Evolutionary conservation across 2,113 vertebrate species (phyloP), one percentile per base, ranked within the genome.

Genomic region (Ibidorhyncha struthersii): DNA sequence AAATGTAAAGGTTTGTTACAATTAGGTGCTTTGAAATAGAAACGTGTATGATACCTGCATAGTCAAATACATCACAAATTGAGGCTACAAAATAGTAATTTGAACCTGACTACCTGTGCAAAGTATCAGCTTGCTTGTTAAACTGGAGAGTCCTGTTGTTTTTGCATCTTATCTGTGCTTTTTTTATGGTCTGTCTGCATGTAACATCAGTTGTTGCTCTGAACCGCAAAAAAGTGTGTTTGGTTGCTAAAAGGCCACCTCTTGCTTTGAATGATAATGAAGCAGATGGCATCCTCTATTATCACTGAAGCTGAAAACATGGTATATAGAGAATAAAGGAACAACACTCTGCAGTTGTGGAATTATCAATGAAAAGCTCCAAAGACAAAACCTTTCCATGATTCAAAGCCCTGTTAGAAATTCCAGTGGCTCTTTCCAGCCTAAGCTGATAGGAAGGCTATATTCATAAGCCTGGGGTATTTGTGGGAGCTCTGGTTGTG

Each of bases 211-310:
- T 29, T 83, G 20, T 84, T 74, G 6, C 14, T 67, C 41, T 59
- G 61, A 94, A 62, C n/a, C 25, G 36, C 34, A 36, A 15, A 59
- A 8, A 78, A 52, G 23, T 21, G 18, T 50, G 10, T 81, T 93
- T 82, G n/a, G 10, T 67, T 81, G 55, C 69, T 83, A 63, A 49
- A 63, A 82, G 21, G 34, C 27, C 52, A 36, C 45, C 27, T 84
- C 63, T 92, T 86, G 26, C 26, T 90, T 89, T 90, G 76, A 69
- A 56, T 72, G 61, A 23, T 69, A 86, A 43, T 21, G 61, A 81
- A 67, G 47, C 47, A 63, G 55, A 50, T 74, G 50, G n/a, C 55
- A 92, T 90, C 73, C 27, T 92, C 26, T 87, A 1, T 87, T 63
- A 40, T 21, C 26, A 47, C 21, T 55, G 83, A 82, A 52, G 59